Evolutionary conservation across 2,888 invertebrate species (phyloP), one percentile per base, ranked within the genome.

Genomic region (Elmis aenea): DNA sequence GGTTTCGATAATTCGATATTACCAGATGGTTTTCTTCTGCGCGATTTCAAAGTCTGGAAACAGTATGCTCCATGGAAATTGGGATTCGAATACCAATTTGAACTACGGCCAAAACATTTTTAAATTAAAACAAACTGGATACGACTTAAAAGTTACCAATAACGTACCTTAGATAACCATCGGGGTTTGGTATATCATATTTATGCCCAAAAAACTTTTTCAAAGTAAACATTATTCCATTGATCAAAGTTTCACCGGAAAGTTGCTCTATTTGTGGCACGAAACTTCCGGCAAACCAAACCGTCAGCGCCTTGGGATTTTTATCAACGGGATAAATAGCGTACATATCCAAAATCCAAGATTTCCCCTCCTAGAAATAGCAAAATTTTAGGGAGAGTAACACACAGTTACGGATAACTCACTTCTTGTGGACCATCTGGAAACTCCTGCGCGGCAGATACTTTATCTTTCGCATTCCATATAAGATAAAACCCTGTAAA

Each of bases 31-130:
- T 32, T 27, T 21, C 27, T 12, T 16, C 40, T 26, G 9, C 37
- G 40, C 2, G 46, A 38, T 13, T 37, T 33, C 5, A 40, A 15
- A n/a, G 49, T 48, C 34, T 47, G 33, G 21, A 34, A 52, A 1
- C 50, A 51, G 12, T 51, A 49, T 1, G 48, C 39, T 9, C 52
- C 52, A 24, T 76, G 70, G 1, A 80, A 77, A 59, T 71, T 75
- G 1, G 76, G 75, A 63, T 84, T 77, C 1, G 71, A 69, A 44
- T 71, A 72, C 87, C 86, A 86, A 0, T 64, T 68, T 1, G 85
- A 78, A 49, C 83, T 83, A 60, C 39, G 57, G 50, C 52, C n/a
- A n/a, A n/a, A n/a, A n/a, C n/a, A n/a, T n/a, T n/a, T 40, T 16
- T 27, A 34, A 8, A 20, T 10, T n/a, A 3, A 26, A 2, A 13